A percentile compares a stretch with the other conserved stretches of the same genome.
phyloP scores from a whole-genome alignment of 2,113 vertebrate species.

The Vidua chalybeata region DNA sequence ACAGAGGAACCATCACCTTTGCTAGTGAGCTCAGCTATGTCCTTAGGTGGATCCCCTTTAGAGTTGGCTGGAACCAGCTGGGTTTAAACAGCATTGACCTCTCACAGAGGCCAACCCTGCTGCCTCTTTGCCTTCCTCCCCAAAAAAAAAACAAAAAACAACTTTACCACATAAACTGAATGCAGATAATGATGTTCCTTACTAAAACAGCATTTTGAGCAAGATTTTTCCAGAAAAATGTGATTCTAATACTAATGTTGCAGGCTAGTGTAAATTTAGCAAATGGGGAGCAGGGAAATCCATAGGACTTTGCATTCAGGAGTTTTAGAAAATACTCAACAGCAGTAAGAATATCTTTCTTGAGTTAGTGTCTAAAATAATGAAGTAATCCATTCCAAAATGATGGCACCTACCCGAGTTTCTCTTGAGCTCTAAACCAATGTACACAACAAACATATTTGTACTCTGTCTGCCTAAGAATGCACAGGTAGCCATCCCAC shows the following conservation, averaged over 20 bases:
- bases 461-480: background rate
- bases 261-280: background rate
- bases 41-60: background rate
- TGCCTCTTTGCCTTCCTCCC: accelerated
- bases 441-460: background rate
- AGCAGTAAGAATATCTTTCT: background rate
- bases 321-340: background rate
- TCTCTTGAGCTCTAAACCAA: background rate
- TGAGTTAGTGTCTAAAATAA: background rate
- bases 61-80: background rate
- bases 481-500: background rate
- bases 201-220: background rate
- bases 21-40: background rate
- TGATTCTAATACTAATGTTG: background rate
- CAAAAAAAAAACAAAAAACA: background rate
- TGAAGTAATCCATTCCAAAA: background rate
- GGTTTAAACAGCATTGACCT: background rate
- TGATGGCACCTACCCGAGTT: background rate
- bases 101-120: background rate
- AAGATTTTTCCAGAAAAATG: background rate
- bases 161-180: background rate
- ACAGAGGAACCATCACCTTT: background rate
- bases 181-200: background rate
- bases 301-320: background rate
- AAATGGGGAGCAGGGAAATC: background rate